A percentile compares a stretch with the other conserved stretches of the same genome.
phyloP scores from a whole-genome alignment of 2,113 vertebrate species.

The Pyxicephalus adspersus region DNA sequence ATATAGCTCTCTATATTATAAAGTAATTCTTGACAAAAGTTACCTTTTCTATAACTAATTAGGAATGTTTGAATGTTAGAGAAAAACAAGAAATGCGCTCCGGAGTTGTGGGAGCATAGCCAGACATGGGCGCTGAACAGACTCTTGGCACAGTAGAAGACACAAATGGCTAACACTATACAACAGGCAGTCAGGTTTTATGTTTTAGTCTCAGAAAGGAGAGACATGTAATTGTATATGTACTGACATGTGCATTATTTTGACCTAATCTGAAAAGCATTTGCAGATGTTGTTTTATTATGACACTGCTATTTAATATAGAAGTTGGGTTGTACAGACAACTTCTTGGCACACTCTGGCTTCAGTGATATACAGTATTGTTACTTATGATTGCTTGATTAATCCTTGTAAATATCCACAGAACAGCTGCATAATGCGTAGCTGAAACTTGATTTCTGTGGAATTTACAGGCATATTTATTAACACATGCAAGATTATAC shows the following conservation, averaged over 20 bases:
- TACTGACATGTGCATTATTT: constrained; percentile 3
- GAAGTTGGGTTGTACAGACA: constrained; percentile 9
- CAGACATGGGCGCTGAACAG: background rate
- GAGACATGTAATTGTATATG: constrained; percentile 1
- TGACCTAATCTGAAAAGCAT: constrained; percentile 18
- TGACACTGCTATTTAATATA: constrained; percentile 12
- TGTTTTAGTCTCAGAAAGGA: background rate
- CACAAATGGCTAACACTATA: background rate
- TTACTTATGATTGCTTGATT: background rate
- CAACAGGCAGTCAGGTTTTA: background rate
- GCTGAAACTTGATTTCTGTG: background rate
- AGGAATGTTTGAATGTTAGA: too few relatives aligned
- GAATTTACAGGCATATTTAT: too few relatives aligned
- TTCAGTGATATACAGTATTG: constrained; percentile 6
- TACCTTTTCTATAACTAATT: too few relatives aligned
- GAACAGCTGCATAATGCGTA: background rate
- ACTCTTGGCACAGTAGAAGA: background rate
- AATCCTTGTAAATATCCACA: background rate
- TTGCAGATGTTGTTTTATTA: constrained; percentile 35
- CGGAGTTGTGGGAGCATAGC: too few relatives aligned
- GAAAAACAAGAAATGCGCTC: too few relatives aligned
- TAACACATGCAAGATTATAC: too few relatives aligned
- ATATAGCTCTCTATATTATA: too few relatives aligned
- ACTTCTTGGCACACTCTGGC: constrained; percentile 3
- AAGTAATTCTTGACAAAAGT: too few relatives aligned